phyloP scores from a whole-genome alignment of 2,888 invertebrate genomes.

The Acronicta leporina region DNA sequence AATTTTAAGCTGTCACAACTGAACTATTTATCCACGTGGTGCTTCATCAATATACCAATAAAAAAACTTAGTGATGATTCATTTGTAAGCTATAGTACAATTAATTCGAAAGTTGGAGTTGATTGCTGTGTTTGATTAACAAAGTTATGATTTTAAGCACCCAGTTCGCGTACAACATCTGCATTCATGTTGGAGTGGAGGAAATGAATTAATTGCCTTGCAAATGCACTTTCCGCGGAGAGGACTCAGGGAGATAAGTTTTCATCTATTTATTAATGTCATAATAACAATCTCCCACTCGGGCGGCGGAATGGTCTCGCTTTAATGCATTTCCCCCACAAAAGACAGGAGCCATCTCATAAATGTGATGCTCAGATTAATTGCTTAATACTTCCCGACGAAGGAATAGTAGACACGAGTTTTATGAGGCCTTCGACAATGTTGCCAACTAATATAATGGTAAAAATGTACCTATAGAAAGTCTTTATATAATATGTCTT shows the following conservation, averaged over 20 bases:
- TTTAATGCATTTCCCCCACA: constrained; percentile 37
- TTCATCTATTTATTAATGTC: constrained; percentile 51
- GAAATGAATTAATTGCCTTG: constrained; percentile 39
- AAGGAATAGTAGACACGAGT: too few species aligned
- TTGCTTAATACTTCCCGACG: constrained; percentile 10
- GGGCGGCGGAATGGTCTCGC: constrained; percentile 23
- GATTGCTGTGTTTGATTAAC: background rate
- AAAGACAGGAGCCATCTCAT: constrained; percentile 29
- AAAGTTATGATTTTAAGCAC: constrained; percentile 9
- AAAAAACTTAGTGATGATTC: too few species aligned
- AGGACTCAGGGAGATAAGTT: constrained; percentile 27
- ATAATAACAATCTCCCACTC: constrained; percentile 50
- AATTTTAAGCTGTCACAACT: too few species aligned
- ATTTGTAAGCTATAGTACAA: background rate
- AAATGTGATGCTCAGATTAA: constrained; percentile 39
- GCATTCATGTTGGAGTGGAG: constrained; percentile 16
- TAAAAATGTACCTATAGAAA: too few species aligned
- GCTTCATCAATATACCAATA: too few species aligned
- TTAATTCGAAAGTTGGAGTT: background rate
- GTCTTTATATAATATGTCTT: too few species aligned
- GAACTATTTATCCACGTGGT: too few species aligned
- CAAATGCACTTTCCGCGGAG: constrained; percentile 40
- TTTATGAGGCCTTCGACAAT: too few species aligned
- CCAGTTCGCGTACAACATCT: constrained; percentile 16
- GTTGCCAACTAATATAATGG: too few species aligned